phyloP scores from a whole-genome alignment of 2,113 vertebrate genomes.

The Neodon shergylaensis region DNA sequence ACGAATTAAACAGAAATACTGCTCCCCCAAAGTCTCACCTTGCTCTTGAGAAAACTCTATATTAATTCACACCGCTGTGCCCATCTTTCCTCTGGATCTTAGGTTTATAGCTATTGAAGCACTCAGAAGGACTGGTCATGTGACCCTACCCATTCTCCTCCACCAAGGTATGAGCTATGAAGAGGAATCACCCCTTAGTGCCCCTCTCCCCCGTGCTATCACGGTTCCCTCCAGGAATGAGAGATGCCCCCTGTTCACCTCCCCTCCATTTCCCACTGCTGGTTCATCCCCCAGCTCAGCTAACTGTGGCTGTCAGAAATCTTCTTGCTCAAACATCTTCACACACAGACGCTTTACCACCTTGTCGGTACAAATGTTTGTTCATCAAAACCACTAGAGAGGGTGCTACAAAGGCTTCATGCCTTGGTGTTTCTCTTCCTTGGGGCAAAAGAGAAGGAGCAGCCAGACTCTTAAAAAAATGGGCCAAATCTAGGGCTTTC shows the following conservation, averaged over 20 bases:
- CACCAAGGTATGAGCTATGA: too few species aligned
- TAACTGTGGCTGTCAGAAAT: constrained; percentile 62
- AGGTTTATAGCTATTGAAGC: constrained; percentile 15
- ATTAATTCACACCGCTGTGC: not conserved
- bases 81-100: not conserved
- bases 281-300: not conserved
- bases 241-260: not conserved
- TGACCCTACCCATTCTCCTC: not conserved
- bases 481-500: not conserved
- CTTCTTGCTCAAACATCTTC: constrained; percentile 69
- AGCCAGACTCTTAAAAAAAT: constrained; percentile 55
- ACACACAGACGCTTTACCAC: constrained; percentile 56
- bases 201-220: not conserved
- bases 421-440: constrained; percentile 52
- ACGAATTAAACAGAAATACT: not conserved
- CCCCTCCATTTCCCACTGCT: too few species aligned
- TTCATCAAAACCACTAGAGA: constrained; percentile 52
- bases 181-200: not conserved
- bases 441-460: not conserved
- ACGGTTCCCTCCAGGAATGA: not conserved
- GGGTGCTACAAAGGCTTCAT: constrained; percentile 41
- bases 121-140: not conserved
- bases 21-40: not conserved
- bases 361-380: constrained; percentile 74
- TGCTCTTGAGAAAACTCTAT: not conserved